These are phyloP conservation scores for Pseudomugil tenellus DNA, from an alignment of 2,797 vertebrate species.

Conservation along the genomic window DNA sequence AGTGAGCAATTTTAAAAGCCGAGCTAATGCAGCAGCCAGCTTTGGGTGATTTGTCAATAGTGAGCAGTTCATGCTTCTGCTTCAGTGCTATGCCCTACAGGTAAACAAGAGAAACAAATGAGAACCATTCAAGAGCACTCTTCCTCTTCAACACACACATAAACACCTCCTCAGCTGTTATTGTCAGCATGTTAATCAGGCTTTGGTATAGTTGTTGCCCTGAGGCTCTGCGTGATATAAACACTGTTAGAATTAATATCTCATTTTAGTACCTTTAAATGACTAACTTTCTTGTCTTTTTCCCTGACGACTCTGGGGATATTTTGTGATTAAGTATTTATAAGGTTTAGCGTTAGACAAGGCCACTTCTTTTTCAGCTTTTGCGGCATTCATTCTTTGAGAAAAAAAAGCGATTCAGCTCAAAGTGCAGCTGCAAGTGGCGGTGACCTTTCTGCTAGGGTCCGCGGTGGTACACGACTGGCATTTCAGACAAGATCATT, in stretches of 20 bases:
- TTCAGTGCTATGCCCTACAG: constrained; percentile 65
- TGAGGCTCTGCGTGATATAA: constrained; percentile 72
- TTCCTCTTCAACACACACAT: constrained; percentile 43
- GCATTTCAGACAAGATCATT: constrained; percentile 78
- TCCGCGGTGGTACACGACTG: constrained; percentile 56
- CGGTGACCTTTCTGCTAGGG: constrained; percentile 65
- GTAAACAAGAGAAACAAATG: constrained; percentile 70
- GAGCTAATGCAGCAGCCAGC: constrained; percentile 63
- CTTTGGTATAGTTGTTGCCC: constrained; percentile 69
- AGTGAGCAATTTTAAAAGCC: constrained; percentile 57
- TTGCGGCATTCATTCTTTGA: constrained; percentile 31
- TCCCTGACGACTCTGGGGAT: constrained; percentile 62
- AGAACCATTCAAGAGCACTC: constrained; percentile 55
- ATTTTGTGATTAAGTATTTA: constrained; percentile 76
- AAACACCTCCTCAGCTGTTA: constrained; percentile 59
- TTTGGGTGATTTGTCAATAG: constrained; percentile 70
- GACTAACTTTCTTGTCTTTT: constrained; percentile 75
- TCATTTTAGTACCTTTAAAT: constrained; percentile 75
- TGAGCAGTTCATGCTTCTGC: constrained; percentile 54
- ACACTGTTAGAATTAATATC: constrained; percentile 79
- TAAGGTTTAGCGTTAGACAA: constrained; percentile 67
- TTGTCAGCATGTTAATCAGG: constrained; percentile 78
- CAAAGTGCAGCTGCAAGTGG: constrained; percentile 32
- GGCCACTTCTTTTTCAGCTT: constrained; percentile 55
- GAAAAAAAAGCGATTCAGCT: constrained; percentile 12